These are phyloP conservation scores for Ceriagrion tenellum DNA, from an alignment of 2,888 invertebrate species.

Conservation along the genomic window DNA sequence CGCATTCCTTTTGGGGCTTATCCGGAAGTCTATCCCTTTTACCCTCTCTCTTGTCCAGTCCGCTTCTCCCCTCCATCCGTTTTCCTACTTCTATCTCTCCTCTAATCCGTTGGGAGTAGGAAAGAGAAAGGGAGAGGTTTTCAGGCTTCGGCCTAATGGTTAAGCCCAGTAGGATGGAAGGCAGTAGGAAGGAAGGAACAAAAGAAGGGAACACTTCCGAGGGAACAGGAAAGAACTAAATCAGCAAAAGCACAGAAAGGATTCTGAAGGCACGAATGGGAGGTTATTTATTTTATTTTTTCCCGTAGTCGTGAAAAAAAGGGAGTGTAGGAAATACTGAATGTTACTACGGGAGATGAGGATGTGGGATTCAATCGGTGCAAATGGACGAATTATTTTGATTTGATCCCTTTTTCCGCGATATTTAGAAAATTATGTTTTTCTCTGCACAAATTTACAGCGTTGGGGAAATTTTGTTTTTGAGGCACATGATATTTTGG, in stretches of 20 bases:
- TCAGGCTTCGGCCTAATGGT: neutral
- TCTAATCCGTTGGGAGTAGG: neutral
- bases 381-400: neutral
- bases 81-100: no score
- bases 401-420: neutral
- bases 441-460: no score
- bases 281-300: conserved; percentile 26
- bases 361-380: neutral
- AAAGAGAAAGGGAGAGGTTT: neutral
- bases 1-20: neutral
- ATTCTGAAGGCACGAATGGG: neutral
- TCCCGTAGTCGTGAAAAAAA: neutral
- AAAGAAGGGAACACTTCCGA: neutral
- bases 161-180: neutral
- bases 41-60: neutral
- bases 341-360: neutral
- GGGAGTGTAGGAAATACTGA: neutral
- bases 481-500: no score
- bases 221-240: conserved; percentile 2
- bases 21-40: neutral
- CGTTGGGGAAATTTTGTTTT: no score
- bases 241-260: conserved; percentile 27
- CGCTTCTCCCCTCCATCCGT: neutral
- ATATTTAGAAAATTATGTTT: neutral
- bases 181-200: neutral